These are phyloP conservation scores for Menidia menidia DNA, from an alignment of 2,797 vertebrate species.

Conservation along the genomic window DNA sequence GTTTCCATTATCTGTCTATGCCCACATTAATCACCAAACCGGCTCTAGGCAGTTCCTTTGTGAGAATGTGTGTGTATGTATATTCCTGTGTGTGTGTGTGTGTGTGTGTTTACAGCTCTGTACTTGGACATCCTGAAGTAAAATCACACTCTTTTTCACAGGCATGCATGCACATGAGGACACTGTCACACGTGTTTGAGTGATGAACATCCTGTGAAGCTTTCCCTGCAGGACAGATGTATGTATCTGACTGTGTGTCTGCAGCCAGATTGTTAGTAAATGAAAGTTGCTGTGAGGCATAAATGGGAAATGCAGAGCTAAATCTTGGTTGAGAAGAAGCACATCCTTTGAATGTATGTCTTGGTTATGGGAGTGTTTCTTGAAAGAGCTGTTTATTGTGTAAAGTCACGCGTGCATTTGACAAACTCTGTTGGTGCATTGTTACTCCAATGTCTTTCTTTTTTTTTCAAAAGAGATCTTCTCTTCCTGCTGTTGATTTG, in stretches of 20 bases:
- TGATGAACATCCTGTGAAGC: constrained; percentile 26
- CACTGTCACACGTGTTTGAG: constrained; percentile 2
- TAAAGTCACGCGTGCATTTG: background rate
- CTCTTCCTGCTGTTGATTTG: background rate
- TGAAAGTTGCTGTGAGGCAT: background rate
- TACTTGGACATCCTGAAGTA: constrained; percentile 7
- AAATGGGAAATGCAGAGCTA: background rate
- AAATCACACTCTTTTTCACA: constrained; percentile 12
- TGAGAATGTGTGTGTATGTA: constrained; percentile 13
- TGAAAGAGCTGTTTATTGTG: background rate
- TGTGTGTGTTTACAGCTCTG: constrained; percentile 4
- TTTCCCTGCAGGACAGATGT: constrained; percentile 29
- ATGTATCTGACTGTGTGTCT: constrained; percentile 25
- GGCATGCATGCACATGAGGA: background rate
- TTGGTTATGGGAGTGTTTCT: background rate
- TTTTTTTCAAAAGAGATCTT: background rate
- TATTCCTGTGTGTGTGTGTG: background rate
- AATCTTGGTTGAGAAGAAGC: background rate
- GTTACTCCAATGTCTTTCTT: background rate
- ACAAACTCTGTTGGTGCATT: background rate
- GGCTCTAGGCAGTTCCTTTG: constrained; percentile 35
- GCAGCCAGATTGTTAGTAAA: constrained; percentile 13
- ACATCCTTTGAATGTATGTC: background rate
- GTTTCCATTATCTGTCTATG: constrained; percentile 46
- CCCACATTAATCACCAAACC: constrained; percentile 53